These are phyloP conservation scores for Brachionus angularis DNA, from an alignment of 1,140 invertebrate species.

Conservation along the genomic window DNA sequence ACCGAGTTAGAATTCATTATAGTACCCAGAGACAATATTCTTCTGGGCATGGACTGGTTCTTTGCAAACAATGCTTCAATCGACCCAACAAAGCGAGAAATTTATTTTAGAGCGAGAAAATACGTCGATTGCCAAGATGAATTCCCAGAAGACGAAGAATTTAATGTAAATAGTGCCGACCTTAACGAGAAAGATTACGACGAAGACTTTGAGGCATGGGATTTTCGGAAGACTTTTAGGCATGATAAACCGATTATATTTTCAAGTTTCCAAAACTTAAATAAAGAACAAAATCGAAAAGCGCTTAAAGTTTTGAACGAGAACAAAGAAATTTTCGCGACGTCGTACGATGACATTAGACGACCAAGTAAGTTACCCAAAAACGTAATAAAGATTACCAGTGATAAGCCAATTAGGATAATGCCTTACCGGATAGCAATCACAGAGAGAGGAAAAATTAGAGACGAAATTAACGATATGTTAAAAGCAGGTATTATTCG, in stretches of 20 bases:
- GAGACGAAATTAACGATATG: conserved; percentile 17
- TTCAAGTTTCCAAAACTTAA: not conserved
- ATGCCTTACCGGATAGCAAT: not conserved
- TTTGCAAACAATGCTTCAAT: conserved; percentile 22
- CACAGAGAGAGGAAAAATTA: conserved; percentile 2
- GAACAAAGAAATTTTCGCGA: conserved; percentile 7
- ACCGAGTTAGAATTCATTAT: conserved; percentile 13
- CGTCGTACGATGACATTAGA: not conserved
- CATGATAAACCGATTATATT: not conserved
- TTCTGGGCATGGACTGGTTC: no score
- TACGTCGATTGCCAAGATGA: not conserved
- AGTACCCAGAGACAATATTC: not conserved
- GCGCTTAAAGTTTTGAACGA: not conserved
- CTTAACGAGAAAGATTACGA: not conserved
- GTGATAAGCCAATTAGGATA: conserved; percentile 15
- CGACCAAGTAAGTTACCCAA: conserved; percentile 7
- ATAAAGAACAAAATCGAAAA: not conserved
- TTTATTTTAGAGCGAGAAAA: not conserved
- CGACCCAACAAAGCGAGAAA: not conserved
- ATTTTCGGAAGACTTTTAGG: not conserved
- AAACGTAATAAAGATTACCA: conserved; percentile 8
- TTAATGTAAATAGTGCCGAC: conserved; percentile 6
- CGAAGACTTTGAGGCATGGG: not conserved
- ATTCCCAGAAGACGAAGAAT: conserved; percentile 10
- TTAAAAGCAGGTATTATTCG: conserved; percentile 19